Conservation (phyloP, 2,888 invertebrate species). For the Terebella lapidaria region DNA sequence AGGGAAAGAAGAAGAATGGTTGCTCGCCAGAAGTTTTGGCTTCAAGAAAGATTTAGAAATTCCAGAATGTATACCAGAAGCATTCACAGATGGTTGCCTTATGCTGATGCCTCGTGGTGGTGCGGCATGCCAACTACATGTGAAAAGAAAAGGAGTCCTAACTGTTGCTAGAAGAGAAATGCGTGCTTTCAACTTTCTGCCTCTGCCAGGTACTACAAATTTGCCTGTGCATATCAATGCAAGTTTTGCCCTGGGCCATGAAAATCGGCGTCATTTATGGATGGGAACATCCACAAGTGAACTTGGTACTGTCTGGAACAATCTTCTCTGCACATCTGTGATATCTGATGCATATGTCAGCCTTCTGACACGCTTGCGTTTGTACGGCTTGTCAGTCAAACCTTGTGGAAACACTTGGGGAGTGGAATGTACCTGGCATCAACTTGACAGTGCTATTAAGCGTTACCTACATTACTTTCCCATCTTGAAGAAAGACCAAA, state of each 20-base stretch:
- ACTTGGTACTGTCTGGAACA: conserved; percentile 33
- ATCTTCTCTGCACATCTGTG: conserved; percentile 26
- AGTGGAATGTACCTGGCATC: conserved; percentile 11
- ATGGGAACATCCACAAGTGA: conserved; percentile 15
- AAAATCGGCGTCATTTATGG: conserved; percentile 32
- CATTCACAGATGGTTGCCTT: conserved; percentile 25
- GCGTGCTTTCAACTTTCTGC: conserved; percentile 24
- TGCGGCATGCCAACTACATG: conserved; percentile 19
- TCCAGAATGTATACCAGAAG: conserved; percentile 21
- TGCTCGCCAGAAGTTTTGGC: conserved; percentile 31
- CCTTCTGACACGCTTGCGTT: conserved; percentile 15
- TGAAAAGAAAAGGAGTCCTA: conserved; percentile 7
- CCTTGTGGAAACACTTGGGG: conserved; percentile 2
- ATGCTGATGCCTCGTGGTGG: conserved; percentile 23
- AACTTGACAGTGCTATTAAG: conserved; percentile 18
- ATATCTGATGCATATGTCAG: conserved; percentile 30
- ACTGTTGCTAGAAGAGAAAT: not conserved
- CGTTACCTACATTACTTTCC: conserved; percentile 20
- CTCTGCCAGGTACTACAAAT: conserved; percentile 22
- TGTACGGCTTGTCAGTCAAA: conserved; percentile 4
- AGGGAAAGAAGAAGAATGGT: conserved; percentile 24
- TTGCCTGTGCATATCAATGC: conserved; percentile 43
- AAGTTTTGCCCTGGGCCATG: conserved; percentile 34
- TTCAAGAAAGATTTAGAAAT: conserved; percentile 9
- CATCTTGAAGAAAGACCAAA: conserved; percentile 3